Conservation (phyloP, 2,113 vertebrate species). For the Macrotis lagotis region DNA sequence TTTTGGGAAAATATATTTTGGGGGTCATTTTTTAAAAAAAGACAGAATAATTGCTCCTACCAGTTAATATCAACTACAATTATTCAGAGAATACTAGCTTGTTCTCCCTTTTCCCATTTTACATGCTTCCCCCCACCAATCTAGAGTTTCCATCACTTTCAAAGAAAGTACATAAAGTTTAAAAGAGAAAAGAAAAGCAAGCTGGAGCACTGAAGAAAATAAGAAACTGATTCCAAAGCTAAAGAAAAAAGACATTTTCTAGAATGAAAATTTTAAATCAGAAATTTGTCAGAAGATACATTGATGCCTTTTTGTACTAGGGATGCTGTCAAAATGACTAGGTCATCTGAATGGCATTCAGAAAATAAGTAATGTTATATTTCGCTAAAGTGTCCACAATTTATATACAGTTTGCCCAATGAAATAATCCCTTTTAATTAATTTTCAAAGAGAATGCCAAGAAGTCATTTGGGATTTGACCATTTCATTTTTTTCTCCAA, state of each 20-base stretch:
- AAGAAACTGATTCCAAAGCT: constrained; percentile 14
- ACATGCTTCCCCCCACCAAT: too few relatives aligned
- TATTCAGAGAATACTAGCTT: constrained; percentile 18
- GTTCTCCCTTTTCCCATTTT: constrained; percentile 33
- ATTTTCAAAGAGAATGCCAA: constrained; percentile 43
- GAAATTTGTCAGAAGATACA: background rate
- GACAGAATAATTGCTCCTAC: constrained; percentile 30
- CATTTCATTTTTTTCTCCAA: constrained; percentile 25
- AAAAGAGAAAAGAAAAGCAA: background rate
- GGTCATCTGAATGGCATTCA: constrained; percentile 23
- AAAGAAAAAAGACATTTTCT: constrained; percentile 37
- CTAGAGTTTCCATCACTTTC: background rate
- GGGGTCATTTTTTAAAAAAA: constrained; percentile 45
- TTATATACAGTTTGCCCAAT: constrained; percentile 24
- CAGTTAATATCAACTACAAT: constrained; percentile 28
- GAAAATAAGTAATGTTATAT: constrained; percentile 18
- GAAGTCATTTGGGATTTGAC: constrained; percentile 17
- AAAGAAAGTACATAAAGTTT: background rate
- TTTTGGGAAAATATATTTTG: constrained; percentile 24
- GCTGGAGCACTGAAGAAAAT: background rate
- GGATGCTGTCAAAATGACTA: background rate
- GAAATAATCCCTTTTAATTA: constrained; percentile 30
- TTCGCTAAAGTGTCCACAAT: background rate
- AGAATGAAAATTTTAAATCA: background rate
- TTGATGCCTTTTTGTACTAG: constrained; percentile 22